Evolutionary conservation across 1,140 invertebrate genomes (phyloP).

Genomic region (Trichonephila clavipes): DNA sequence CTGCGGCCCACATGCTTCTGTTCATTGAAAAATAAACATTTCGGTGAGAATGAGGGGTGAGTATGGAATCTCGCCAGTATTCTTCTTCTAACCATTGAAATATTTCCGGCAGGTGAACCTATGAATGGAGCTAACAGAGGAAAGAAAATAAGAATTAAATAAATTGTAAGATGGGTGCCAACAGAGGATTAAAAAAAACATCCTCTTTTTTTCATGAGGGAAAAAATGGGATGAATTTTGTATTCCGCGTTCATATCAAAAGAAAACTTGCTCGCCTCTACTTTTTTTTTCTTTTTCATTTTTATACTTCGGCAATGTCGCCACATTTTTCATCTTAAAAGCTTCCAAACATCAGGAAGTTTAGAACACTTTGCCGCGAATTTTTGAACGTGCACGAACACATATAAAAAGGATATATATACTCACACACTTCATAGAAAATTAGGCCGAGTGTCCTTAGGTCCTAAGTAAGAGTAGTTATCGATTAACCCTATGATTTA

Average conservation of each 20-base stretch:
- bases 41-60: not conserved
- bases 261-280: constrained; percentile 36
- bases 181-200: not conserved
- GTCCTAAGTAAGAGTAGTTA: not conserved
- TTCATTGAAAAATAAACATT: constrained; percentile 61
- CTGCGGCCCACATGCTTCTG: not conserved
- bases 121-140: constrained; percentile 25
- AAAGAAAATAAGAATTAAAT: constrained; percentile 21
- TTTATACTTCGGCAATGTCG: not conserved
- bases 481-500: constrained; percentile 35
- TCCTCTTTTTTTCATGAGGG: not conserved
- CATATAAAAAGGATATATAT: not conserved
- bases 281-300: not conserved
- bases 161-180: not conserved
- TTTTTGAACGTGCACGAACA: not conserved
- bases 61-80: not conserved
- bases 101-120: constrained; percentile 67
- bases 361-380: not conserved
- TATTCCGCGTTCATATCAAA: not conserved
- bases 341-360: not conserved
- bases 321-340: not conserved
- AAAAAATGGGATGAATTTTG: constrained; percentile 16
- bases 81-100: constrained; percentile 36
- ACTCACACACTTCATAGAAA: not conserved
- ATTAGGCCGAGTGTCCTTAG: not conserved